phyloP scores from a whole-genome alignment of 2,113 vertebrate genomes.

The Etheostoma spectabile region DNA sequence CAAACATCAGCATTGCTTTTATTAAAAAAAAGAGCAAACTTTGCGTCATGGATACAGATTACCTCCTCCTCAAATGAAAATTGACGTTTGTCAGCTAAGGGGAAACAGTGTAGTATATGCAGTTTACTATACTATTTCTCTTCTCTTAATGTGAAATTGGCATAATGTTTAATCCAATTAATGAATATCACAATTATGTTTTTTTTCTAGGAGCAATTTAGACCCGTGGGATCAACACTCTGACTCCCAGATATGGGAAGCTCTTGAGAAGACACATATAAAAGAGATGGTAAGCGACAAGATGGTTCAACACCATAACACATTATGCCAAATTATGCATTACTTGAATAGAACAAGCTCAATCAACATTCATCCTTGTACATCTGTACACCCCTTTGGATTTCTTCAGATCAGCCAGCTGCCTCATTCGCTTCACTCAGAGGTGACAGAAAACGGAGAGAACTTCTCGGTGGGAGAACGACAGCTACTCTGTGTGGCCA shows the following conservation, averaged over 20 bases:
- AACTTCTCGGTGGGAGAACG: conserved; percentile 88
- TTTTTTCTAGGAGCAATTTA: conserved; percentile 81
- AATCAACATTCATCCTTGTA: not conserved
- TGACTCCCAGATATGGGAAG: conserved; percentile 85
- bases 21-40: conserved; percentile 1
- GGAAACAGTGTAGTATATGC: not conserved
- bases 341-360: not conserved
- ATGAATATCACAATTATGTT: not conserved
- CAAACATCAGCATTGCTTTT: conserved; percentile 13
- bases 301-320: not conserved
- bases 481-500: conserved; percentile 86
- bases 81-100: not conserved
- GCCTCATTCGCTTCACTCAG: conserved; percentile 82
- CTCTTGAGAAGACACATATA: conserved; percentile 84
- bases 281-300: conserved; percentile 83
- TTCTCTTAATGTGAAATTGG: not conserved
- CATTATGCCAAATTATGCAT: not conserved
- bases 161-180: conserved; percentile 9
- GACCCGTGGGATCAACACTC: conserved; percentile 85
- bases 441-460: conserved; percentile 87
- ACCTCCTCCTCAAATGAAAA: not conserved
- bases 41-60: not conserved
- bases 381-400: conserved; percentile 22
- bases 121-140: not conserved
- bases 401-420: conserved; percentile 81